Evolutionary conservation across 2,888 invertebrate genomes (phyloP), one percentile per base, ranked within the genome.

Genomic region (Heliconius ethilla): DNA sequence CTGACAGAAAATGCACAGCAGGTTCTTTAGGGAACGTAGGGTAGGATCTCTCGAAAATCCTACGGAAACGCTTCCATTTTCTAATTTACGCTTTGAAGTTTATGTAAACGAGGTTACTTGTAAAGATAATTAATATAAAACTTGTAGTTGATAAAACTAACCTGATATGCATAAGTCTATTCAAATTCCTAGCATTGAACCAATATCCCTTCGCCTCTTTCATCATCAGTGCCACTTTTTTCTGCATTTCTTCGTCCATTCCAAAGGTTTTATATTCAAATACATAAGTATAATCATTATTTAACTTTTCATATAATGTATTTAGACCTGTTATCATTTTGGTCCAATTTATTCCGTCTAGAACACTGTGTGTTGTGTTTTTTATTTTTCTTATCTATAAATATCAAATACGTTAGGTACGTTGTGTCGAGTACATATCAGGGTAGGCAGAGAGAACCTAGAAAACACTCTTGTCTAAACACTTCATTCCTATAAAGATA

Each of bases 201-300:
- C 94, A 94, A 78, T 85, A 91, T 0, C 85, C 83, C 76, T 88
- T 90, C 6, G 88, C 88, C 1, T 87, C 83, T 0, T 78, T 76
- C 3, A 89, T 83, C 80, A 89, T 78, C 1, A 79, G 75, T 0
- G 82, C 78, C 0, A 90, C 81, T 3, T 82, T 78, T 0, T 45
- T 79, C 76, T 86, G 87, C 51, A 80, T 83, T 0, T 77, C 78
- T 2, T 82, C 82, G 70, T 88, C 84, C 91, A 94, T 91, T 9
- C 88, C 88, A 65, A 88, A 94, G 7, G 83, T 87, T 18, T 86
- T 85, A 81, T 87, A 93, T 73, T 92, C 88, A 75, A 94, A 90
- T 2, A 94, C 67, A 79, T 93, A 94, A 0, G 93, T 89, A 77
- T 92, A 93, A 70, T 92, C 90, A 0, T 81, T 79, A 27, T 91